Conservation (phyloP, 2,888 invertebrate species). For the Isoperla grammatica region DNA sequence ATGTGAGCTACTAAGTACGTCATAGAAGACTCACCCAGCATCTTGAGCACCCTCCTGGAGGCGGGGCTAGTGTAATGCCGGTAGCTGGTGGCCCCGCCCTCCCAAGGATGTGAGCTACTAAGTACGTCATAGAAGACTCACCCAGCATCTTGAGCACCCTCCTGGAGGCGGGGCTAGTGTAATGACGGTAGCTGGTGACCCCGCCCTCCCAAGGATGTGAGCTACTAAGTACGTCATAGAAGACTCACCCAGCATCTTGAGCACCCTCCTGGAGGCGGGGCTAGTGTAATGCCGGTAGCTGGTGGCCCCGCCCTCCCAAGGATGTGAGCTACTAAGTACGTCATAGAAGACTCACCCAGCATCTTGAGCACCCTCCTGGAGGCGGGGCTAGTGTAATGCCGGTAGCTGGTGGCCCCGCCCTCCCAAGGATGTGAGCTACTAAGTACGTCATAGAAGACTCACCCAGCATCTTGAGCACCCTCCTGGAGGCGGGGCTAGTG, state of each 20-base stretch:
- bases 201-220: too few relatives aligned
- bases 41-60: constrained; percentile 64
- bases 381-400: constrained; percentile 46
- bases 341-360: constrained; percentile 74
- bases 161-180: constrained; percentile 53
- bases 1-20: too few relatives aligned
- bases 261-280: constrained; percentile 60
- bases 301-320: too few relatives aligned
- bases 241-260: constrained; percentile 73
- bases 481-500: constrained; percentile 54
- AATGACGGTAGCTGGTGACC: constrained; percentile 17
- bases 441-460: too few relatives aligned
- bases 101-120: too few relatives aligned
- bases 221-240: too few relatives aligned
- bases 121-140: too few relatives aligned
- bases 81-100: too few relatives aligned
- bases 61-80: constrained; percentile 46
- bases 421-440: too few relatives aligned
- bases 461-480: constrained; percentile 74
- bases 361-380: constrained; percentile 67
- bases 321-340: too few relatives aligned
- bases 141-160: constrained; percentile 72
- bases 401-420: constrained; percentile 8
- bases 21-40: constrained; percentile 72
- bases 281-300: constrained; percentile 33